Evolutionary conservation across 1,140 invertebrate genomes (phyloP), one percentile per base, ranked within the genome.

Genomic region (Oryzaephilus surinamensis): DNA sequence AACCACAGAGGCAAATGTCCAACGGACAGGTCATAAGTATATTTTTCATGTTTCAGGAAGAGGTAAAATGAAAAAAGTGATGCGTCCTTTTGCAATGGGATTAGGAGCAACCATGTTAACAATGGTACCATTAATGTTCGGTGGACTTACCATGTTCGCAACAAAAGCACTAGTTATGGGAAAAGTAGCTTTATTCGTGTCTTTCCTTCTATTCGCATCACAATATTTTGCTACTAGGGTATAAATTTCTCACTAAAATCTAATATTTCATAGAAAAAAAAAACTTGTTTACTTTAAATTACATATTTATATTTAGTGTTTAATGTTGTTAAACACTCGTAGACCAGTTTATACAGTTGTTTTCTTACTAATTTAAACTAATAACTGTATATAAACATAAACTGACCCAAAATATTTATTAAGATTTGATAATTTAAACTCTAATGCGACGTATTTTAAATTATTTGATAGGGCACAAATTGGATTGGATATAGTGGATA

Each of bases 141-240:
- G 77, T 5, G 73, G 74, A 41, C 60, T 85, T 0, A 76, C 72
- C n/a, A 61, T 85, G 5, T 51, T 85, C 41, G 75, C 78, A n/a
- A 62, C 74, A 20, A 85, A 85, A 59, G 81, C 83, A 11, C 61
- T 84, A 11, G 64, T 84, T 26, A 69, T 84, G 4, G 76, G 80
- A 23, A 86, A 84, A 57, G 60, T 85, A 23, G 83, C 83, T 3
- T 73, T 86, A 37, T 54, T 84, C 23, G 60, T 81, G 13, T 79
- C 79, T 14, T 70, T 74, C 0, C 60, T 81, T 7, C 48, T 84
- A 10, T 73, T 73, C 1, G 67, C 81, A 48, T n/a, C n/a, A 2
- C 80, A 82, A 43, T 81, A 74, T 50, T 64, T 82, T 28, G 62
- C 80, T 41, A 66, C 14, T 6, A 64, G 64, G 44, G 57, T 58